A percentile compares a stretch with the other conserved stretches of the same genome.
Evolutionary conservation across 2,888 invertebrate species (phyloP).

Genomic region (Anticlea derivata): DNA sequence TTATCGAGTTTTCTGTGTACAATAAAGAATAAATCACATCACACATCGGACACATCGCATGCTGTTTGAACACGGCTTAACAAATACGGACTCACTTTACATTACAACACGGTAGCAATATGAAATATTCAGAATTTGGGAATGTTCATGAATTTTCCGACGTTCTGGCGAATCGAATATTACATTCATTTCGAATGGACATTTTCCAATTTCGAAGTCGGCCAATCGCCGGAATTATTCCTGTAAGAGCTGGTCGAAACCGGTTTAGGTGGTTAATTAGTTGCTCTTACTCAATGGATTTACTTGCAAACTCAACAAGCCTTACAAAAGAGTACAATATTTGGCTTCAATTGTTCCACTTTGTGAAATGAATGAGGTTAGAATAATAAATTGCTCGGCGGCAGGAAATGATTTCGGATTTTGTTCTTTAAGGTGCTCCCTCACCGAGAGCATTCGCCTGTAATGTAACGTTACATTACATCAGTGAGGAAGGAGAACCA

Average conservation of each 20-base stretch:
- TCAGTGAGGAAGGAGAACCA: no score
- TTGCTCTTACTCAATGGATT: conserved; percentile 6
- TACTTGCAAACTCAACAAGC: conserved; percentile 18
- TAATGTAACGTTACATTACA: no score
- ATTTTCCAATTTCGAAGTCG: conserved; percentile 31
- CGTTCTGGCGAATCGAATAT: conserved; percentile 14
- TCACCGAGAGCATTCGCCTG: no score
- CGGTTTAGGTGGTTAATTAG: conserved; percentile 27
- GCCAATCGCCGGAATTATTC: conserved; percentile 38
- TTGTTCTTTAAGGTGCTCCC: no score
- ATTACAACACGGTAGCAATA: background rate
- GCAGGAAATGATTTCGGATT: conserved; percentile 7
- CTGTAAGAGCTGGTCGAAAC: conserved; percentile 36
- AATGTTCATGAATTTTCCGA: conserved; percentile 10
- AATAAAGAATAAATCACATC: no score
- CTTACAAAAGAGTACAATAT: conserved; percentile 10
- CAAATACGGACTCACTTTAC: no score
- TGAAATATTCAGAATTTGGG: background rate
- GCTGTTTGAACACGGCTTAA: no score
- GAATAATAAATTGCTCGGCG: conserved; percentile 17
- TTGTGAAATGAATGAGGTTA: conserved; percentile 23
- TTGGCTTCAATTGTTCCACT: conserved; percentile 24
- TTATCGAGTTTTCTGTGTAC: no score
- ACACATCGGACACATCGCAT: no score
- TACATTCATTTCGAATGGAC: conserved; percentile 29